Evolutionary conservation across 2,113 vertebrate species (phyloP), one percentile per base, ranked within the genome.

Genomic region (Solea senegalensis): DNA sequence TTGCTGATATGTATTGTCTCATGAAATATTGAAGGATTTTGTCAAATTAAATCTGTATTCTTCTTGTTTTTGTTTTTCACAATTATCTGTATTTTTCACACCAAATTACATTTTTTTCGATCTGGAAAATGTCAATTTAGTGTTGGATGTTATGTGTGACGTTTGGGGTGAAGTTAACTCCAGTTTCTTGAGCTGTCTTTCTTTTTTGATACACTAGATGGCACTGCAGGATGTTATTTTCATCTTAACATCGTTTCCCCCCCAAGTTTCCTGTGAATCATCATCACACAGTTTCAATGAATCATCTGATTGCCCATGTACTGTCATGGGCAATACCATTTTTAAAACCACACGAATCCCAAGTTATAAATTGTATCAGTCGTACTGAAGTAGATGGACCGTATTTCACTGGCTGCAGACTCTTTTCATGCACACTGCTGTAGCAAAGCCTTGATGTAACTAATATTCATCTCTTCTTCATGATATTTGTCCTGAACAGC

Each of bases 141-240:
- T 34, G 34, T 34, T 34, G 34, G 1, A 34, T 3, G 28, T 34
- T 34, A 34, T 34, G 34, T 34, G 34, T 34, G 34, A 34, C 2
- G 34, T 6, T 3, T 34, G 5, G 34, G 34, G 34, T 34, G 5
- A 34, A 34, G 34, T 34, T 34, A 21, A 34, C 34, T 34, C 34
- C 34, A 34, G 34, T 34, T 34, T 4, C 34, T 34, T 34, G 45
- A 13, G 12, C 5, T n/a, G 11, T 63, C 1, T 8, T 65, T 45
- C 44, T 2, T 2, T 69, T 12, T 56, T 27, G 4, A 34, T 39
- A 39, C 90, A 85, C 84, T 75, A 90, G 89, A 81, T 82, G 84
- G 79, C 60, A 58, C 64, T 82, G 62, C 79, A 88, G 88, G 76
- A 86, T 49, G 50, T 27, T 59, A 12, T 80, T 83, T 52, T 11